Evolutionary conservation across 53 echinoderm and acorn worm species (phyloP).

Genomic region (Holothuria leucospilota): DNA sequence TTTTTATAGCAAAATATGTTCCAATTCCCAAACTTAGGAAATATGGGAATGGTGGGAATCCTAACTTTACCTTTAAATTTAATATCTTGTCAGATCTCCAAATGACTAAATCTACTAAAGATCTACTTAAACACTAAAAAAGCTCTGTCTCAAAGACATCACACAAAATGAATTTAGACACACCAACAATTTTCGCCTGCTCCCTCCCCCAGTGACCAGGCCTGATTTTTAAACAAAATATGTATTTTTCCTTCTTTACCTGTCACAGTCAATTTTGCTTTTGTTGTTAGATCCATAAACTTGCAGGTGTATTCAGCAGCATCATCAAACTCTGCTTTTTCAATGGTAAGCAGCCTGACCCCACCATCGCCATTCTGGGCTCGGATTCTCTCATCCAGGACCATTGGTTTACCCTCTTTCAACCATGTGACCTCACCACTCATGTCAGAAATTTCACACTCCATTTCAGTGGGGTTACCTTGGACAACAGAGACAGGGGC

Average conservation of each 20-base stretch:
- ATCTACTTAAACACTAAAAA: no score
- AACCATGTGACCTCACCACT: slow-evolving; percentile 72
- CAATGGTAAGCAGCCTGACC: slow-evolving; percentile 69
- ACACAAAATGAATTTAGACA: no score
- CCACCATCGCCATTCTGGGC: slow-evolving; percentile 57
- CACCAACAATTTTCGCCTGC: no score
- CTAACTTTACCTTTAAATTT: no score
- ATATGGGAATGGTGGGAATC: no score
- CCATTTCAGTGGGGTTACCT: slow-evolving; percentile 58
- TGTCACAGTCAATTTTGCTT: slow-evolving; percentile 73
- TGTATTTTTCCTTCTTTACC: slow-evolving; percentile 45
- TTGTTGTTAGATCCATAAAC: slow-evolving; percentile 73
- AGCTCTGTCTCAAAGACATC: no score
- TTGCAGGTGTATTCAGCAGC: slow-evolving; percentile 83
- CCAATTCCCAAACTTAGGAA: no score
- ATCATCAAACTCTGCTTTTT: slow-evolving; percentile 71
- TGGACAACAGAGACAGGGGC: slow-evolving; percentile 75
- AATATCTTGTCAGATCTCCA: neutral
- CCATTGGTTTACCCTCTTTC: slow-evolving; percentile 80
- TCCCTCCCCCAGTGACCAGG: no score
- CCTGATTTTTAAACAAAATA: no score
- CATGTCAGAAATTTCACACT: slow-evolving; percentile 84
- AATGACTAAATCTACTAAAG: neutral
- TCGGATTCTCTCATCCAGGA: slow-evolving; percentile 63
- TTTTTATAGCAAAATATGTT: no score